Percentiles rank a stretch among this genome's conserved stretches.
Evolutionary conservation across 2,888 invertebrate species (phyloP).

Genomic region (Caenorhabditis zanzibari): DNA sequence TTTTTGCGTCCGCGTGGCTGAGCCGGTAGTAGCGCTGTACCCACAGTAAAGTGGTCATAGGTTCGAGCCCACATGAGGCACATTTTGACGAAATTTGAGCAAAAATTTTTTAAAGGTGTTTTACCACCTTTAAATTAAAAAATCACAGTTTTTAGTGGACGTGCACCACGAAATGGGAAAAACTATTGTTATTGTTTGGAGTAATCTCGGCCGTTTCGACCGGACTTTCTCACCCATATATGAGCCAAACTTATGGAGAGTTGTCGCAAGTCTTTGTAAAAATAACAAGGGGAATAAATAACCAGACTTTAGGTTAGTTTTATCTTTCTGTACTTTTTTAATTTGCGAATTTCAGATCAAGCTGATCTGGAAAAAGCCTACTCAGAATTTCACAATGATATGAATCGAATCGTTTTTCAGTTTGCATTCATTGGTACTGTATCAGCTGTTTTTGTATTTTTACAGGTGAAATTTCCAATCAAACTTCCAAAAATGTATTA

Average conservation of each 20-base stretch:
- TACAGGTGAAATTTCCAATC: slow-evolving; percentile 37
- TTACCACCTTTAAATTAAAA: too few relatives aligned
- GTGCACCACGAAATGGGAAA: slow-evolving; percentile 68
- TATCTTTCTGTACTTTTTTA: not conserved
- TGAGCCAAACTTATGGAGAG: slow-evolving; percentile 63
- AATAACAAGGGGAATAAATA: slow-evolving; percentile 45
- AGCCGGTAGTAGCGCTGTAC: too few relatives aligned
- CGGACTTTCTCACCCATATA: slow-evolving; percentile 63
- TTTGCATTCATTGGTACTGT: slow-evolving; percentile 30
- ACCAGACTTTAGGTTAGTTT: slow-evolving; percentile 38
- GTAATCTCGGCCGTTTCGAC: slow-evolving; percentile 62
- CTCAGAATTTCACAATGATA: slow-evolving; percentile 22
- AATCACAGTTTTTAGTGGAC: slow-evolving; percentile 69
- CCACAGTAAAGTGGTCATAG: too few relatives aligned
- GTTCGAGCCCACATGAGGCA: too few relatives aligned
- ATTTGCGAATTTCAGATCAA: slow-evolving; percentile 18
- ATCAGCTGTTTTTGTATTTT: slow-evolving; percentile 35
- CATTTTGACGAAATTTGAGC: too few relatives aligned
- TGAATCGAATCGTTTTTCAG: slow-evolving; percentile 29
- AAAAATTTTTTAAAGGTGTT: too few relatives aligned
- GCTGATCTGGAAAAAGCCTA: slow-evolving; percentile 47
- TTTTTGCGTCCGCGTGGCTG: too few relatives aligned
- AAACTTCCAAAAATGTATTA: not conserved
- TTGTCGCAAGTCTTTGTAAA: slow-evolving; percentile 54
- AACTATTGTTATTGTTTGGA: slow-evolving; percentile 67